phyloP scores from a whole-genome alignment of 2,888 invertebrate genomes.

The Ditula angustiorana region DNA sequence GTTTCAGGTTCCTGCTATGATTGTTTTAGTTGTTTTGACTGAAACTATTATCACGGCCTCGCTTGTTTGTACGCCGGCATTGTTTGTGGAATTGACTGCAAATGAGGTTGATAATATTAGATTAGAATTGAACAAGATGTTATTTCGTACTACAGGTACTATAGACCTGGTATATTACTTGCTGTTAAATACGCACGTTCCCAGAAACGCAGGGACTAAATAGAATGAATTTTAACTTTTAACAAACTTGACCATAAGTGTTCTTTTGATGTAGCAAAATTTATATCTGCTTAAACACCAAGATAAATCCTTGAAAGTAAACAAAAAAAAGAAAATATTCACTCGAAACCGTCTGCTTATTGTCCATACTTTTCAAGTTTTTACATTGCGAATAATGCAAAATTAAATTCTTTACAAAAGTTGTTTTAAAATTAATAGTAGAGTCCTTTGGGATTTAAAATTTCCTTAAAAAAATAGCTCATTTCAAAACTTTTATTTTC shows the following conservation, averaged over 20 bases:
- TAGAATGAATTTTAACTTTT: too few relatives aligned
- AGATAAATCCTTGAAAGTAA: too few relatives aligned
- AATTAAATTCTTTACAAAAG: too few relatives aligned
- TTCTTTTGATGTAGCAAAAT: too few relatives aligned
- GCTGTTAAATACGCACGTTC: neutral
- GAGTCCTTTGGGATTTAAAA: neutral
- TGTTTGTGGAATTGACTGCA: conserved; percentile 17
- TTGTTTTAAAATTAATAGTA: neutral
- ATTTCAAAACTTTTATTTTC: neutral
- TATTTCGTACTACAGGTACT: conserved; percentile 1
- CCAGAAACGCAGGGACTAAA: too few relatives aligned
- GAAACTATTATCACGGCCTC: neutral
- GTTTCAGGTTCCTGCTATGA: neutral
- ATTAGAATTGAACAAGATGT: conserved; percentile 2
- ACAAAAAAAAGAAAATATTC: too few relatives aligned
- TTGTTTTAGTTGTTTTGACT: neutral
- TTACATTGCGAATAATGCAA: too few relatives aligned
- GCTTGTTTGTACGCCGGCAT: neutral
- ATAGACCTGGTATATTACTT: too few relatives aligned
- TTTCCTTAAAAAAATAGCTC: too few relatives aligned
- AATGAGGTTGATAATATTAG: conserved; percentile 28
- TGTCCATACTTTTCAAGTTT: too few relatives aligned
- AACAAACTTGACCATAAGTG: neutral
- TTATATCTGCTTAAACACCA: too few relatives aligned
- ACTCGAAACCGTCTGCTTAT: too few relatives aligned